Conservation (phyloP, 2,113 vertebrate genomes). For the zebrafish (Danio rerio) region DNA sequence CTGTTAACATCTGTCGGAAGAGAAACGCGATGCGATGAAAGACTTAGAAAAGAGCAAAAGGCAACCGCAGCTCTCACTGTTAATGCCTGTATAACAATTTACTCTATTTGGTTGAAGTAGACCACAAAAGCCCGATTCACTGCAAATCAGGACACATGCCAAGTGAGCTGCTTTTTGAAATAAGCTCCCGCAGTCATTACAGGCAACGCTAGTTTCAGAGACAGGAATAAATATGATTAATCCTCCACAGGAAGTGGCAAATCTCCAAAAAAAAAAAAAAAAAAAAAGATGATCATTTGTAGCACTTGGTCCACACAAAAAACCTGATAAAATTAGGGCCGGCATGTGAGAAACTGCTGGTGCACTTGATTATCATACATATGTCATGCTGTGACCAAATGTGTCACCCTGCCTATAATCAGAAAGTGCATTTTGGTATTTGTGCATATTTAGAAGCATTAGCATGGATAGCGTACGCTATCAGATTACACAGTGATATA, state of each 20-base stretch:
- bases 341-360: constrained; percentile 53
- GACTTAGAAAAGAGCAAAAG: neutral
- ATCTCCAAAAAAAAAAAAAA: constrained; percentile 31
- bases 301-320: constrained; percentile 66
- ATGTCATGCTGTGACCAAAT: constrained; percentile 58
- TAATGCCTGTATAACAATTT: constrained; percentile 6
- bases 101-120: constrained; percentile 15
- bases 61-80: constrained; percentile 10
- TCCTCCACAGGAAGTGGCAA: constrained; percentile 54
- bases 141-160: constrained; percentile 57
- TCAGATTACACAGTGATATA: constrained; percentile 48
- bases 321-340: constrained; percentile 64
- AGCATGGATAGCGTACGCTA: neutral
- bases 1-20: constrained; percentile 91
- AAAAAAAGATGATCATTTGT: constrained; percentile 52
- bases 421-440: constrained; percentile 21
- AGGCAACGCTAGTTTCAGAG: constrained; percentile 59
- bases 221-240: constrained; percentile 65
- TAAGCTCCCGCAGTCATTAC: constrained; percentile 45
- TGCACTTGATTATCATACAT: constrained; percentile 62
- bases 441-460: constrained; percentile 18
- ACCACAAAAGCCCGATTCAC: constrained; percentile 23
- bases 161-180: constrained; percentile 60
- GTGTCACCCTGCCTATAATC: constrained; percentile 33
- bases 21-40: constrained; percentile 61